A percentile compares a stretch with the other conserved stretches of the same genome.
phyloP scores from a whole-genome alignment of 2,113 vertebrate species.

The Podarcis muralis region DNA sequence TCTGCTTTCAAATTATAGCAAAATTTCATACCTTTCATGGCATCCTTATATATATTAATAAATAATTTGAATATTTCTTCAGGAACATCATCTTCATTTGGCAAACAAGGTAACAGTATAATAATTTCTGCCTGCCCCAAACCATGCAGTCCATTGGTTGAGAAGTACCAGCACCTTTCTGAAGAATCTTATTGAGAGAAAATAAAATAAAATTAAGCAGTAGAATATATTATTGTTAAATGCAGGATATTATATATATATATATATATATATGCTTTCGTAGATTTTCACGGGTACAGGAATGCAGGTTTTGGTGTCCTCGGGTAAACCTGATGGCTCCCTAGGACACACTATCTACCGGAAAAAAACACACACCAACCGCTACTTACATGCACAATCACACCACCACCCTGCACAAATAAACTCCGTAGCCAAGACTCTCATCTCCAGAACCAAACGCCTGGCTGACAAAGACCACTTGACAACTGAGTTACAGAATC shows the following conservation, averaged over 20 bases:
- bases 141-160: constrained; percentile 90
- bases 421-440: too few relatives aligned
- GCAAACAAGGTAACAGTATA: constrained; percentile 85
- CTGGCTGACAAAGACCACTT: too few relatives aligned
- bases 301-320: too few relatives aligned
- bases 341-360: too few relatives aligned
- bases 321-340: too few relatives aligned
- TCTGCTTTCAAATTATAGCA: constrained; percentile 4
- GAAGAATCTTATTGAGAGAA: constrained; percentile 80
- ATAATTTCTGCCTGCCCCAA: constrained; percentile 93
- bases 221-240: not conserved
- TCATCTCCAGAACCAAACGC: too few relatives aligned
- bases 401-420: too few relatives aligned
- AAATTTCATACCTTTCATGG: constrained; percentile 83
- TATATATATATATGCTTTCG: not conserved
- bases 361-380: too few relatives aligned
- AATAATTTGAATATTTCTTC: constrained; percentile 89
- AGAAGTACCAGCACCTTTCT: constrained; percentile 91
- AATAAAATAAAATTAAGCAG: not conserved
- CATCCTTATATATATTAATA: constrained; percentile 90
- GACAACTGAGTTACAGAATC: too few relatives aligned
- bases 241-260: not conserved
- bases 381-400: too few relatives aligned
- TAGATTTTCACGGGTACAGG: too few relatives aligned
- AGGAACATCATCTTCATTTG: constrained; percentile 86